Evolutionary conservation across 2,113 vertebrate species (phyloP).

Genomic region (Mustela nigripes): DNA sequence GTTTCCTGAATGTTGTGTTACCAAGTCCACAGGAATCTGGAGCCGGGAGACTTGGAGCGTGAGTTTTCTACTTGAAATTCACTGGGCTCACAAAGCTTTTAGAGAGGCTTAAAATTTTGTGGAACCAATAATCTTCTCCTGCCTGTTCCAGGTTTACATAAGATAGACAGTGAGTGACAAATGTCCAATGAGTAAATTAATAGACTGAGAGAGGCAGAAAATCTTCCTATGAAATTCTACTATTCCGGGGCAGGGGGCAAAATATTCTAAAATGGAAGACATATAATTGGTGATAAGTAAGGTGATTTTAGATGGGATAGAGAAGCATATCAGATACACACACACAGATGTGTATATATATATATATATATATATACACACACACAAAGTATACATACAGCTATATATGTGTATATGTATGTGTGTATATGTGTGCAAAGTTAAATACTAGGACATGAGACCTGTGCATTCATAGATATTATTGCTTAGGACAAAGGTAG

Average conservation of each 20-base stretch:
- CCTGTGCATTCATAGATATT: background rate
- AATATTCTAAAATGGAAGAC: background rate
- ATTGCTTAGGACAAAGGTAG: constrained; percentile 31
- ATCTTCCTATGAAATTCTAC: background rate
- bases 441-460: background rate
- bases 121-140: background rate
- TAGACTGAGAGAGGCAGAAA: background rate
- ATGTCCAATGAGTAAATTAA: background rate
- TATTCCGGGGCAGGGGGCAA: background rate
- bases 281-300: background rate
- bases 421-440: background rate
- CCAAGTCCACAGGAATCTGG: background rate
- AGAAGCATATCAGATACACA: background rate
- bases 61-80: constrained; percentile 24
- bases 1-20: background rate
- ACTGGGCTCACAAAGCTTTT: background rate
- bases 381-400: background rate
- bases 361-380: too few relatives aligned
- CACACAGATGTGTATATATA: too few relatives aligned
- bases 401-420: too few relatives aligned
- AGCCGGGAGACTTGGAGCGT: background rate
- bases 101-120: background rate
- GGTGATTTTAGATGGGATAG: constrained; percentile 2
- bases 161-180: background rate
- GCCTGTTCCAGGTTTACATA: background rate